phyloP scores from a whole-genome alignment of 2,113 vertebrate genomes.

The Zosterops hypoxanthus region DNA sequence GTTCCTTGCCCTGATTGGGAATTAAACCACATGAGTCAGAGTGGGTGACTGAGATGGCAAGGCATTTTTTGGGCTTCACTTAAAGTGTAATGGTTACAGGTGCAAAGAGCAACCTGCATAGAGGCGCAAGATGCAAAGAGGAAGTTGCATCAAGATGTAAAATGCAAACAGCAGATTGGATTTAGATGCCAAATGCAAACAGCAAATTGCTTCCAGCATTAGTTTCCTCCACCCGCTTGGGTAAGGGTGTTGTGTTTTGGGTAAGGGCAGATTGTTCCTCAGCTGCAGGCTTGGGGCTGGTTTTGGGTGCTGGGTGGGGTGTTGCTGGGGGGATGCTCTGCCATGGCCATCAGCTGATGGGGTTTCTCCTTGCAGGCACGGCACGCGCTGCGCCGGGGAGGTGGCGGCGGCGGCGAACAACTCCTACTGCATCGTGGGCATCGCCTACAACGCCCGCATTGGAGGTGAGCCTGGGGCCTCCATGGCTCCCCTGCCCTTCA shows the following conservation, averaged over 20 bases:
- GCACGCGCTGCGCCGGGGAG: constrained; percentile 91
- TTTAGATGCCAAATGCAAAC: background rate
- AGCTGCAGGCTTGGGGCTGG: fast-evolving
- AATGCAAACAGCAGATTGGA: background rate
- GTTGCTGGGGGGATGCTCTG: background rate
- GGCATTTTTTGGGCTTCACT: background rate
- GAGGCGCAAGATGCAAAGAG: background rate
- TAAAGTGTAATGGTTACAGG: background rate
- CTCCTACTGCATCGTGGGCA: constrained; percentile 89
- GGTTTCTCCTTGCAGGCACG: constrained; percentile 77
- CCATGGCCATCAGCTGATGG: fast-evolving
- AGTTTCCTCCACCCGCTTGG: background rate
- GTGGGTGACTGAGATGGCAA: background rate
- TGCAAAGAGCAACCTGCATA: background rate
- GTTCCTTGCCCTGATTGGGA: background rate
- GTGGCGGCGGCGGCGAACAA: constrained; percentile 91
- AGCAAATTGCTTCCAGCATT: background rate
- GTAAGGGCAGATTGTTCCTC: background rate
- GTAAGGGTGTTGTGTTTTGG: background rate
- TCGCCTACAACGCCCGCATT: constrained; percentile 90
- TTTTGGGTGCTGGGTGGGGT: background rate
- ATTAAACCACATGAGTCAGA: background rate
- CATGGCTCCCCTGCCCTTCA: background rate
- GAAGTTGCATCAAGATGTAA: background rate
- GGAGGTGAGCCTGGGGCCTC: constrained; percentile 79